These are phyloP conservation scores for Acropora yongei DNA, from an alignment of 64 coral and sea anemone genomes.

Conservation along the genomic window DNA sequence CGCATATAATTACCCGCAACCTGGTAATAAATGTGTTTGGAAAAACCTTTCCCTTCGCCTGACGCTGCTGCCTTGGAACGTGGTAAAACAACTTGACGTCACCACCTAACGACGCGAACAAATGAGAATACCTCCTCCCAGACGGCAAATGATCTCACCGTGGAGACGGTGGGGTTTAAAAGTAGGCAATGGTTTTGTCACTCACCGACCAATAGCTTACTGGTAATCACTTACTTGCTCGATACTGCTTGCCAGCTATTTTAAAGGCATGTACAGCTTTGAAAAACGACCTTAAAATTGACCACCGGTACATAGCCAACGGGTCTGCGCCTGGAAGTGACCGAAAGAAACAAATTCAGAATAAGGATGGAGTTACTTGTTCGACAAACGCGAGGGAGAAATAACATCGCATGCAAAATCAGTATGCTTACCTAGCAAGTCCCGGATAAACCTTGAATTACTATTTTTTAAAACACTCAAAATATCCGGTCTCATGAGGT, in stretches of 20 bases:
- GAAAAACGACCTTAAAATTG: constrained; percentile 89
- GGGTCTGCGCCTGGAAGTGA: constrained; percentile 87
- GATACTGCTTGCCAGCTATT: constrained; percentile 68
- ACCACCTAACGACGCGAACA: no score
- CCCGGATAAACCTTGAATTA: constrained; percentile 85
- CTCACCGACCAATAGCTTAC: neutral
- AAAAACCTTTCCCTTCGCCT: no score
- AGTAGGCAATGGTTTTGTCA: no score
- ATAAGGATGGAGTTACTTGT: neutral
- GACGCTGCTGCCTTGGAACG: no score
- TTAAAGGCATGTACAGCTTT: constrained; percentile 92
- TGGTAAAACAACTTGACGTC: no score
- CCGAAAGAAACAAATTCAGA: neutral
- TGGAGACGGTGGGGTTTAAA: no score
- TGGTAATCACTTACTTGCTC: constrained; percentile 57
- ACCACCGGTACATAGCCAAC: constrained; percentile 90
- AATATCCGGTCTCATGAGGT: constrained; percentile 97
- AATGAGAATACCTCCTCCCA: no score
- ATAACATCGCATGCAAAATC: neutral
- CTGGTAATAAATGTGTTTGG: no score
- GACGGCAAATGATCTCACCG: no score
- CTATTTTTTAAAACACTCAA: constrained; percentile 93
- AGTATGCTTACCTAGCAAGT: constrained; percentile 73
- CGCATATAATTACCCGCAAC: no score
- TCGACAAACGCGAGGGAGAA: no score